Conservation (phyloP, 2,113 vertebrate species). For the Tichodroma muraria region DNA sequence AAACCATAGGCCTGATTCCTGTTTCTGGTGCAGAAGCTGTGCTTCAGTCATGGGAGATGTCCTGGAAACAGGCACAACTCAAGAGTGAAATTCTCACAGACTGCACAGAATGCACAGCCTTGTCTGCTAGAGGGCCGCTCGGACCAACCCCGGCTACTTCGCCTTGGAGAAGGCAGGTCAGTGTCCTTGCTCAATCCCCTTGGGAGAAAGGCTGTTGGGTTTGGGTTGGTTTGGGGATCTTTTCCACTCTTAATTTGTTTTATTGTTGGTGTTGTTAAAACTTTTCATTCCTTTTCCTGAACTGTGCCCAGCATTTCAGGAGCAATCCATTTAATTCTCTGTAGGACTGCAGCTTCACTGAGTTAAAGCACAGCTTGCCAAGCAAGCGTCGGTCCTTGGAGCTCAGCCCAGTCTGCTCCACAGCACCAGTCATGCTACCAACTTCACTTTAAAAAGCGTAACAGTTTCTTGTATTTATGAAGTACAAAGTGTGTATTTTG, state of each 20-base stretch:
- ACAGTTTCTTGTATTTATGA: background rate
- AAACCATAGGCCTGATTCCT: background rate
- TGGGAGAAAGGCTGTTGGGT: background rate
- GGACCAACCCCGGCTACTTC: background rate
- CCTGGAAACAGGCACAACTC: background rate
- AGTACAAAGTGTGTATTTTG: background rate
- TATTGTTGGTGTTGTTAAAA: background rate
- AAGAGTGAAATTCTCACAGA: background rate
- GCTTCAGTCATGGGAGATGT: background rate
- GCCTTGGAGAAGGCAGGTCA: background rate
- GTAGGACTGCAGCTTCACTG: background rate
- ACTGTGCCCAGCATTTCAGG: background rate
- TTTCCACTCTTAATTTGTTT: background rate
- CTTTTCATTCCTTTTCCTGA: background rate
- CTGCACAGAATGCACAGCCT: background rate
- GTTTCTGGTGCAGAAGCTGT: background rate
- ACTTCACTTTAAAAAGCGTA: background rate
- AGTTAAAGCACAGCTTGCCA: background rate
- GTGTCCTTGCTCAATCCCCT: background rate
- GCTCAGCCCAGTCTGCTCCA: background rate
- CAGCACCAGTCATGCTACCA: background rate
- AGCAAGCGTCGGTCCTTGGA: background rate
- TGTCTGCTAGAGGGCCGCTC: background rate
- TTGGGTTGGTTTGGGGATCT: background rate
- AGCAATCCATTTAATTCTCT: background rate